Conservation (phyloP, 1,140 invertebrate species). For the Drosophila truncata region DNA sequence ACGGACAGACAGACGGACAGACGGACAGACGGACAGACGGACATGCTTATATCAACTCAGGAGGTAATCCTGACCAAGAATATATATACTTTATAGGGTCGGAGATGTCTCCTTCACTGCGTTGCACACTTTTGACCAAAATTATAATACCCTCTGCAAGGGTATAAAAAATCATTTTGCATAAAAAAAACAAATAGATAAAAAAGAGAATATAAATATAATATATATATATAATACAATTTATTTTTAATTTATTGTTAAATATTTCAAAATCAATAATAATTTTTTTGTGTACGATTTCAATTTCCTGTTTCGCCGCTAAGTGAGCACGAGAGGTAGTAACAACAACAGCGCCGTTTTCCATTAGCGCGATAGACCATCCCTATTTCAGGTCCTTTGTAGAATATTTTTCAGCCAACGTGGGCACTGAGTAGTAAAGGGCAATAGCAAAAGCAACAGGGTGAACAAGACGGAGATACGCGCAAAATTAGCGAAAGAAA, state of each 20-base stretch:
- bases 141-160: no score
- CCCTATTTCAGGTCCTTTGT: conserved; percentile 19
- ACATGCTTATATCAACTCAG: no score
- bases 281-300: conserved; percentile 30
- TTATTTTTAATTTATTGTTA: background rate
- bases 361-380: conserved; percentile 37
- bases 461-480: conserved; percentile 46
- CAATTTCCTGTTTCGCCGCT: conserved; percentile 11
- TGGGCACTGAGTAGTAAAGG: conserved; percentile 52
- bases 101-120: no score
- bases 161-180: no score
- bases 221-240: no score
- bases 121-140: no score
- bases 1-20: no score
- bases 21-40: no score
- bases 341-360: conserved; percentile 34
- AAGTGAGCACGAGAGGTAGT: conserved; percentile 18
- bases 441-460: conserved; percentile 22
- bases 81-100: no score
- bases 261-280: conserved; percentile 38
- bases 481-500: conserved; percentile 64
- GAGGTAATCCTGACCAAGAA: no score
- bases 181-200: no score
- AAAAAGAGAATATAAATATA: no score
- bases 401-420: conserved; percentile 34